Base-by-base conservation (phyloP, 2,113 vertebrate genomes). In the Caretta caretta region DNA sequence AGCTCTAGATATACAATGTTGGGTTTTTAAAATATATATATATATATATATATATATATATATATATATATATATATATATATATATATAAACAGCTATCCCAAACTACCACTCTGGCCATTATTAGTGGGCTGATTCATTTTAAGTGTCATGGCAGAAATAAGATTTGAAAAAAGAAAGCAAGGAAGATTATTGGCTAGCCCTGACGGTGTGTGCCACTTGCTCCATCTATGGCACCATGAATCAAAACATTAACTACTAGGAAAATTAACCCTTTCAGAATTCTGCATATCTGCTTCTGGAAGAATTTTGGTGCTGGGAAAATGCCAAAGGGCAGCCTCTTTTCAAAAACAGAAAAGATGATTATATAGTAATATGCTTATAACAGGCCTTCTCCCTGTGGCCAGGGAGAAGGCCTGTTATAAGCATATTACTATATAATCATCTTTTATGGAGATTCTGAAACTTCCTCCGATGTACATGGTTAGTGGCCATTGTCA, bases 181-280 rank as follows among this genome's bases (percentile, higher is more conserved):
- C 1, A 12, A 48, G 4, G 42, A 84, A 88, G 54, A 5, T 12
- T 56, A 3, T 25, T 4, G 5, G 59, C 13, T 80, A 49, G 82
- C 1, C 49, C 56, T n/a, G n/a, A n/a, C 5, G 1, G 5, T 27
- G 2, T 62, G 19, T 9, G 62, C 4, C 4, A 75, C 0, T 5
- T 69, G 25, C 27, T 90, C 8, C 38, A 20, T 2, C 24, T 76
- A 16, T 16, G 2, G 3, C 50, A 53, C 62, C 42, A 46, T 46
- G 10, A 76, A 46, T 46, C 6, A 24, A 38, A 62, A 1, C 6
- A 80, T 46, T 81, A 54, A 87, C 6, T 1, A 53, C 4, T 0
- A 59, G 1, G 10, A 25, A 59, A 56, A 84, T 42, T 25, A 59
- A 16, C 5, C 86, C 56, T 93, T 31, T 31, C 50, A 94, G n/a